Evolutionary conservation across 2,888 invertebrate species (phyloP).

Genomic region (Dasysyrphus tricinctus): DNA sequence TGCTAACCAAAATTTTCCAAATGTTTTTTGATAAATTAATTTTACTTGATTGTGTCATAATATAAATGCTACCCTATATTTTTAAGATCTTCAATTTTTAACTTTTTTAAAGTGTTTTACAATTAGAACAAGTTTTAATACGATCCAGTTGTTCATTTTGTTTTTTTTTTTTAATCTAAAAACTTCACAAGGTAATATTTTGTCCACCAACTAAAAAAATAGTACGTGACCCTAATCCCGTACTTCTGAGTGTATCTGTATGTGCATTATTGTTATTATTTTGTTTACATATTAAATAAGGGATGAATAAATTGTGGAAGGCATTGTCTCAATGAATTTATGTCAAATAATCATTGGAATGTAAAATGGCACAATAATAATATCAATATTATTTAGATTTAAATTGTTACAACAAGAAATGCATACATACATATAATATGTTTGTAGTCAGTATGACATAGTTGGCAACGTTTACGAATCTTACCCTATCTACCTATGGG

Average conservation of each 20-base stretch:
- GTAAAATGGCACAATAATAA: slow-evolving; percentile 9
- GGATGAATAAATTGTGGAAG: slow-evolving; percentile 50
- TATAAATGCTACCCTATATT: too few relatives aligned
- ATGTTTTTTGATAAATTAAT: too few relatives aligned
- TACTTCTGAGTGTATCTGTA: not conserved
- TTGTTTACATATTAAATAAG: slow-evolving; percentile 4
- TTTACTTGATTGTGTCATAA: too few relatives aligned
- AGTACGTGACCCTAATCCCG: not conserved
- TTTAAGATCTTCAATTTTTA: too few relatives aligned
- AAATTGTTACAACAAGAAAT: not conserved
- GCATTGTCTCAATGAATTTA: slow-evolving; percentile 2
- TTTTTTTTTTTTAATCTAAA: too few relatives aligned
- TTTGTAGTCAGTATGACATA: not conserved
- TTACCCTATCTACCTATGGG: not conserved
- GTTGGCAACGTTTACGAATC: not conserved
- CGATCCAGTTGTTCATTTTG: too few relatives aligned
- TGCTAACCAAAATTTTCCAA: too few relatives aligned
- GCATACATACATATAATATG: not conserved
- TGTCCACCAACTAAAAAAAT: too few relatives aligned
- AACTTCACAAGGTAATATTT: too few relatives aligned
- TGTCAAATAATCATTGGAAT: slow-evolving; percentile 15
- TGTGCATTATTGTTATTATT: not conserved
- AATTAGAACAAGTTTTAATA: too few relatives aligned
- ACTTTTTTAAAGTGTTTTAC: too few relatives aligned
- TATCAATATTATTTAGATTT: slow-evolving; percentile 5